phyloP scores from a whole-genome alignment of 2,113 vertebrate genomes.

The Nothocercus nigrocapillus region DNA sequence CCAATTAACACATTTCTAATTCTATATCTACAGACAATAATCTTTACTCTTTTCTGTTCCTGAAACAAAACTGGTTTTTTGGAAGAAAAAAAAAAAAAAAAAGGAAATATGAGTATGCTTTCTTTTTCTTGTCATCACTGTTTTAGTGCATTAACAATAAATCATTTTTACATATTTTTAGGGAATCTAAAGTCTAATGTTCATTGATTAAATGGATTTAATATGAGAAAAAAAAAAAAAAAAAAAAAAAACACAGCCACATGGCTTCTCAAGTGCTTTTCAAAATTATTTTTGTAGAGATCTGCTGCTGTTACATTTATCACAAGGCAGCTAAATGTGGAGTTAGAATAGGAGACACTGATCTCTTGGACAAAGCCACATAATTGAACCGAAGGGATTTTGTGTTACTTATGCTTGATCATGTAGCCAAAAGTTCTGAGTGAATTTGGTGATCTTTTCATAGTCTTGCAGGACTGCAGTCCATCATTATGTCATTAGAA shows the following conservation, averaged over 20 bases:
- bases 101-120: neutral
- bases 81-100: neutral
- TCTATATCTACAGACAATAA: neutral
- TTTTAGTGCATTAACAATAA: neutral
- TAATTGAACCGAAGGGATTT: slow-evolving; percentile 17
- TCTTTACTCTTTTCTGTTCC: neutral
- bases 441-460: slow-evolving; percentile 20
- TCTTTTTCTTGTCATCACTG: neutral
- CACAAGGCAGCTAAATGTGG: neutral
- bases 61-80: neutral
- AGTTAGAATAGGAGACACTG: neutral
- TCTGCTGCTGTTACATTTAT: neutral
- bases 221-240: slow-evolving; percentile 1
- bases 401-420: neutral
- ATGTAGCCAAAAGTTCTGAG: neutral
- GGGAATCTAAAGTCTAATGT: neutral
- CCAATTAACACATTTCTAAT: neutral
- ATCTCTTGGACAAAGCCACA: neutral
- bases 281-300: slow-evolving; percentile 35
- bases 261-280: neutral
- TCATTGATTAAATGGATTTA: slow-evolving; percentile 19
- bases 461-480: neutral
- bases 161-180: neutral
- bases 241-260: neutral
- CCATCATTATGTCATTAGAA: neutral